Conservation (phyloP, 2,888 invertebrate species). For the Chymomyza fuscimana region DNA sequence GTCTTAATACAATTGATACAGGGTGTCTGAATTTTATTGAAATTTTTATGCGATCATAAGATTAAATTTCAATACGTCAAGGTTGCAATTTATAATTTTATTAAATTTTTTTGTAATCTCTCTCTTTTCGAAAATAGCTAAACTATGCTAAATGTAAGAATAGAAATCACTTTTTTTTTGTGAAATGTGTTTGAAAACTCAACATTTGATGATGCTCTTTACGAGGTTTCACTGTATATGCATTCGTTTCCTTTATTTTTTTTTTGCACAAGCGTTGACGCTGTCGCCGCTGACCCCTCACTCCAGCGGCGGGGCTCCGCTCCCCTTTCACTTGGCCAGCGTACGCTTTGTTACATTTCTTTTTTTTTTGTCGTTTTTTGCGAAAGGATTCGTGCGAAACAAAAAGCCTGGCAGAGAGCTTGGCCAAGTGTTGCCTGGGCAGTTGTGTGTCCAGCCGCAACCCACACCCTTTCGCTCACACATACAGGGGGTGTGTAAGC, state of each 20-base stretch:
- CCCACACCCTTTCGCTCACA: background rate
- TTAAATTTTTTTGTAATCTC: too few species aligned
- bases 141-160: too few species aligned
- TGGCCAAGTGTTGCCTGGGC: constrained; percentile 19
- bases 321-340: background rate
- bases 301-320: constrained; percentile 24
- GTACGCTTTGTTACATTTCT: constrained; percentile 36
- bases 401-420: constrained; percentile 50
- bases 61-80: too few species aligned
- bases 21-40: too few species aligned
- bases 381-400: constrained; percentile 72
- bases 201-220: background rate
- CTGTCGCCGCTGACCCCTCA: background rate
- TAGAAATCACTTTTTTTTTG: too few species aligned
- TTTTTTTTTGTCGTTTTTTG: constrained; percentile 43
- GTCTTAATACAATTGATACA: too few species aligned
- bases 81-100: too few species aligned
- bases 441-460: constrained; percentile 51
- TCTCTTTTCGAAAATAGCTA: too few species aligned
- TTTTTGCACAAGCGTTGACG: constrained; percentile 24
- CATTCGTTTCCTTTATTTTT: background rate
- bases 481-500: background rate
- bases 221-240: background rate
- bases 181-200: too few species aligned
- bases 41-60: too few species aligned